These are phyloP conservation scores for Caradrina kadenii DNA, from an alignment of 2,888 invertebrate genomes.

Conservation along the genomic window DNA sequence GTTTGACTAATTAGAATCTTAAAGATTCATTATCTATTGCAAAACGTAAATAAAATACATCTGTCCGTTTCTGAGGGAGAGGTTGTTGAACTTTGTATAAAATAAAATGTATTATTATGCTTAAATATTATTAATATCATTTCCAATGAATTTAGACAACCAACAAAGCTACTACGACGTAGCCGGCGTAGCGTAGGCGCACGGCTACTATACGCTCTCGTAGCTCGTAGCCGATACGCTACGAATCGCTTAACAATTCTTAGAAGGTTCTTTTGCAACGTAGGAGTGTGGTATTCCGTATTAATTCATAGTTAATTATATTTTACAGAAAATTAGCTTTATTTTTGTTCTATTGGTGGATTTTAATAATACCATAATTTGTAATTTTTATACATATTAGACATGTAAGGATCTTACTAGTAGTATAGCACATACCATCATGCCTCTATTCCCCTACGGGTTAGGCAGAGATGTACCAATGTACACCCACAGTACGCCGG, in stretches of 20 bases:
- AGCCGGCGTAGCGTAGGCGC: not conserved
- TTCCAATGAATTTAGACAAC: no score
- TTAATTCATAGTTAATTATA: no score
- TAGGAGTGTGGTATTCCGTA: not conserved
- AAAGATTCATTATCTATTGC: not conserved
- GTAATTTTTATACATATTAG: no score
- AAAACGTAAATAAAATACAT: conserved; percentile 6
- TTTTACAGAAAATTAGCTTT: no score
- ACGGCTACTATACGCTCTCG: conserved; percentile 11
- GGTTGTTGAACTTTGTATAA: not conserved
- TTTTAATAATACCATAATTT: no score
- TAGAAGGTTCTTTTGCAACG: not conserved
- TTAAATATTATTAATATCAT: not conserved
- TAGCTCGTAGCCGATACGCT: conserved; percentile 24
- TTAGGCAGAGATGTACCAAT: no score
- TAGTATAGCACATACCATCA: no score
- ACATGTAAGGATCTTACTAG: no score
- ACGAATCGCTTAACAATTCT: not conserved
- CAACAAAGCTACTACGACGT: not conserved
- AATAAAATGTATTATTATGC: not conserved
- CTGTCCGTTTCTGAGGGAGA: not conserved
- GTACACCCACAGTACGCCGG: no score
- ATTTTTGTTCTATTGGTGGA: no score
- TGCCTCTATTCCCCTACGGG: no score
- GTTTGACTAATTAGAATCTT: conserved; percentile 36